Evolutionary conservation across 1,140 invertebrate species (phyloP), one percentile per base, ranked within the genome.

Genomic region (Drosophila malerkotliana): DNA sequence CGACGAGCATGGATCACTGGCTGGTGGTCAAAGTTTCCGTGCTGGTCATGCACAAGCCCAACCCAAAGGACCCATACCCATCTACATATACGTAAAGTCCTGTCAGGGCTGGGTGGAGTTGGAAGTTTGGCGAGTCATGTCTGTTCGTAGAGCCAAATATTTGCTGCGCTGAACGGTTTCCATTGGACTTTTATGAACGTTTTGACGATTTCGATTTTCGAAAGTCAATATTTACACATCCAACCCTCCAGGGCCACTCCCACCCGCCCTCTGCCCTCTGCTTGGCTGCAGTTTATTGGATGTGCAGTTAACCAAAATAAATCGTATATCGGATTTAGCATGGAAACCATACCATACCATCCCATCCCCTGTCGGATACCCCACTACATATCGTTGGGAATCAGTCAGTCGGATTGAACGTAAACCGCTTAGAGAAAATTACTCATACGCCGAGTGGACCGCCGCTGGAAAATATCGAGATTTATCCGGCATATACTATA

Each of bases 251-350:
- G 26, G 5, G 32, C 32, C 44, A 18, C 10, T 9, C 49, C 30
- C 5, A 10, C 7, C 21, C 2, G 3, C 21, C 3, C 15, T 21
- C 32, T 12, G 8, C 1, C 6, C 28, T 44, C 15, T 28, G 49
- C 47, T 57, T 60, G 56, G 54, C 66, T 59, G 76, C 51, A 82
- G 78, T 88, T 87, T 87, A 87, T 87, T 87, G 83, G 83, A 79
- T 88, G 83, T 87, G 82, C 82, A 87, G 82, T 79, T 87, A 82
- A 79, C 82, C 82, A 87, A 87, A 87, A 84, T 87, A 87, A 87
- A 87, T 88, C 83, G 83, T 73, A 87, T 82, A 82, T 87, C 75
- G 78, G 56, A 72, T 75, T 79, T 68, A 68, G 56, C 72, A 76
- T 60, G 49, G 62, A 44, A 28, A 52, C 54, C 34, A 24, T 41